A percentile compares a stretch with the other conserved stretches of the same genome.
These are phyloP conservation scores for Hetaerina americana DNA, from an alignment of 1,140 invertebrate genomes.

Conservation along the genomic window DNA sequence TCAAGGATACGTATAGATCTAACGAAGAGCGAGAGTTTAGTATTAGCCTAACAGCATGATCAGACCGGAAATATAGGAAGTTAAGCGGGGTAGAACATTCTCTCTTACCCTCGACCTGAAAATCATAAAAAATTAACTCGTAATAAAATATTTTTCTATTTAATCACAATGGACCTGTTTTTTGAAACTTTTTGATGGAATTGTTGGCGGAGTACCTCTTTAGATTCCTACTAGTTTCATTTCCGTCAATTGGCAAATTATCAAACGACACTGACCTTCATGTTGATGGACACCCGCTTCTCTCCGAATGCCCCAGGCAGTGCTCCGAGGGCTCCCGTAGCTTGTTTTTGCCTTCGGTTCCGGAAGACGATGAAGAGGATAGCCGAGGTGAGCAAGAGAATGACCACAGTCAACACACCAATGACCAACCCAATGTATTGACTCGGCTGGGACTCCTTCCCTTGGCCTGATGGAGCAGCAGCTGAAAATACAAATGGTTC, in stretches of 20 bases:
- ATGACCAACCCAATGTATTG: conserved; percentile 59
- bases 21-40: too few relatives aligned
- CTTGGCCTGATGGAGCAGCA: conserved; percentile 26
- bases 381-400: conserved; percentile 49
- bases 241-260: not conserved
- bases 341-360: conserved; percentile 45
- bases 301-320: conserved; percentile 30
- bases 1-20: too few relatives aligned
- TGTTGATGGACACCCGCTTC: conserved; percentile 31
- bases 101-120: too few relatives aligned
- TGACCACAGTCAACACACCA: conserved; percentile 58
- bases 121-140: too few relatives aligned
- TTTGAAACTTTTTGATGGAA: too few relatives aligned
- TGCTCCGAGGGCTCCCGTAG: conserved; percentile 30
- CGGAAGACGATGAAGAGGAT: conserved; percentile 58
- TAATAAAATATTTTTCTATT: too few relatives aligned
- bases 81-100: too few relatives aligned
- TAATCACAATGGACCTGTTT: too few relatives aligned
- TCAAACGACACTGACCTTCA: conserved; percentile 36
- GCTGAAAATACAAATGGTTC: not conserved
- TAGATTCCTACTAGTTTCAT: not conserved
- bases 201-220: too few relatives aligned
- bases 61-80: too few relatives aligned
- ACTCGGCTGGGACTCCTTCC: conserved; percentile 47
- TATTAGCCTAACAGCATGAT: too few relatives aligned